Evolutionary conservation across 2,113 vertebrate species (phyloP).

Genomic region (Lophotis ruficrista): DNA sequence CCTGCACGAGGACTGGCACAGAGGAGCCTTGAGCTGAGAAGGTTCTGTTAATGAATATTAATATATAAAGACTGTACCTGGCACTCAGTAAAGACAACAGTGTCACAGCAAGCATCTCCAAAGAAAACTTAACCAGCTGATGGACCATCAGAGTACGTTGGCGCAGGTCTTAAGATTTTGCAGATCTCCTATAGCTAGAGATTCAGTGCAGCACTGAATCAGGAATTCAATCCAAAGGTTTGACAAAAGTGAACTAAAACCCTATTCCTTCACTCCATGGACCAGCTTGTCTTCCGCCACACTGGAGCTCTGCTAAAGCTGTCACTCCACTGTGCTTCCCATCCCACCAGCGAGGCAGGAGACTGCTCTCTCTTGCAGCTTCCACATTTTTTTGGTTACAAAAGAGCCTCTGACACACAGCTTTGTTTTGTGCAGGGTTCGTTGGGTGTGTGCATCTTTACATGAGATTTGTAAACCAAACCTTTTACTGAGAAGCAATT

Average conservation of each 20-base stretch:
- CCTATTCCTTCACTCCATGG: neutral
- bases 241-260: neutral
- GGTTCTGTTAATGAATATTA: neutral
- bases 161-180: neutral
- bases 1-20: neutral
- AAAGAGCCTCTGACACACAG: neutral
- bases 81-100: neutral
- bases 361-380: neutral
- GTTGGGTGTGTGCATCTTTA: rapidly evolving
- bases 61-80: neutral
- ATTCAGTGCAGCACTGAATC: neutral
- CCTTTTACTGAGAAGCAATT: neutral
- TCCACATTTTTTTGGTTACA: neutral
- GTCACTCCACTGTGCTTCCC: neutral
- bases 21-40: neutral
- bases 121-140: neutral
- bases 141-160: neutral
- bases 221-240: neutral
- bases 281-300: neutral
- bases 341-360: neutral
- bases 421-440: neutral
- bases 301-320: neutral
- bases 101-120: neutral
- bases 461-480: slow-evolving; percentile 4
- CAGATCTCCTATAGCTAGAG: neutral